Percentiles rank a stretch among this genome's conserved stretches.
Evolutionary conservation across 2,888 invertebrate genomes (phyloP).

Genomic region (Sericinus montela): DNA sequence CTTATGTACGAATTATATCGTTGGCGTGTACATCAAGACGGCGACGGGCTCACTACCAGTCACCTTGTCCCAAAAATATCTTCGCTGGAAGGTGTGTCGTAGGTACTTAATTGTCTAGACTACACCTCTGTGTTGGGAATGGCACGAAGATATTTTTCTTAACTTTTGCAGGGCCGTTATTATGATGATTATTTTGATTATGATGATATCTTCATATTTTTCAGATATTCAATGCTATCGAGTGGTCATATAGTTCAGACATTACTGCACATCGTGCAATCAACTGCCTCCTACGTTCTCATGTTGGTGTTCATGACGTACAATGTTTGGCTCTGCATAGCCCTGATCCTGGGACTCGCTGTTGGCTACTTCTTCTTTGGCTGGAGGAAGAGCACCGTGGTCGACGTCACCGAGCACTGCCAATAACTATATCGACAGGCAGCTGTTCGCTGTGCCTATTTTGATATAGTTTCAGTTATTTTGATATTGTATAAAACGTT

Average conservation of each 20-base stretch:
- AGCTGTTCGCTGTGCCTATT: too few species aligned
- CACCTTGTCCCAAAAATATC: too few species aligned
- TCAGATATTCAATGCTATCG: constrained; percentile 90
- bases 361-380: constrained; percentile 96
- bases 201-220: constrained; percentile 31
- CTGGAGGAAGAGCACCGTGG: constrained; percentile 93
- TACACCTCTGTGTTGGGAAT: too few species aligned
- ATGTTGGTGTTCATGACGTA: constrained; percentile 99
- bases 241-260: constrained; percentile 91
- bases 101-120: too few species aligned
- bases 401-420: constrained; percentile 96
- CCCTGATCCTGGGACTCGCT: constrained; percentile 93
- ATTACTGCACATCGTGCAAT: constrained; percentile 91
- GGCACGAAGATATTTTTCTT: too few species aligned
- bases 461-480: not conserved
- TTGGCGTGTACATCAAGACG: too few species aligned
- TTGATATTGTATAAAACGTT: not conserved
- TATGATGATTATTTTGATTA: too few species aligned
- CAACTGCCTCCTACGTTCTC: constrained; percentile 92
- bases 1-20: too few species aligned
- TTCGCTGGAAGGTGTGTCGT: too few species aligned
- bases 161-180: too few species aligned
- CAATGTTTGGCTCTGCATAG: constrained; percentile 95
- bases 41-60: too few species aligned
- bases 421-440: constrained; percentile 78